A percentile compares a stretch with the other conserved stretches of the same genome.
phyloP scores from a whole-genome alignment of 37 sponge, comb jelly and placozoan genomes.

The Crambe crambe region DNA sequence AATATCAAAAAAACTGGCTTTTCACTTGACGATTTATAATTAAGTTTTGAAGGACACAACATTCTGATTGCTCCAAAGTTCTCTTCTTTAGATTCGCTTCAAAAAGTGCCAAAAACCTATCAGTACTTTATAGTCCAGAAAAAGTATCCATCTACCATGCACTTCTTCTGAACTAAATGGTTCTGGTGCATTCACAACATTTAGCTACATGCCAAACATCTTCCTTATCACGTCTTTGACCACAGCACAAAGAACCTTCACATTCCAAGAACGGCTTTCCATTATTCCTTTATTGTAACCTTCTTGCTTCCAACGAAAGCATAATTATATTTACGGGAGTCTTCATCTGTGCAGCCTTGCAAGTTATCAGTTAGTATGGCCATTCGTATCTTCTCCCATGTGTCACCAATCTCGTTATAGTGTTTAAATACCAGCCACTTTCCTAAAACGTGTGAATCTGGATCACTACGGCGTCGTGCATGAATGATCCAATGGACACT shows the following conservation, averaged over 20 bases:
- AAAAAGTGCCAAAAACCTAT: background rate
- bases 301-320: conserved; percentile 15
- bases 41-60: background rate
- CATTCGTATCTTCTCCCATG: conserved; percentile 27
- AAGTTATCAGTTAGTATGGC: conserved; percentile 27
- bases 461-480: too few relatives aligned
- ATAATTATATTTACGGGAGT: conserved; percentile 22
- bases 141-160: conserved; percentile 1
- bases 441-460: too few relatives aligned
- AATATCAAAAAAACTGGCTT: background rate
- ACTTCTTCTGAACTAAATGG: background rate
- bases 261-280: conserved; percentile 41
- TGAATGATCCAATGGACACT: too few relatives aligned
- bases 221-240: background rate
- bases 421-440: conserved; percentile 55
- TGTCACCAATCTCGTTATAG: conserved; percentile 9
- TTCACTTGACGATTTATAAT: background rate
- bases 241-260: background rate
- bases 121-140: background rate
- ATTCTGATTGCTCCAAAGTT: background rate
- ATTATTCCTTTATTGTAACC: conserved; percentile 43
- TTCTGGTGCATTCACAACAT: background rate
- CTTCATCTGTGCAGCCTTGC: conserved; percentile 14
- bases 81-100: background rate
- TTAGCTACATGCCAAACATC: background rate